Evolutionary conservation across 2,797 vertebrate genomes (phyloP).

Genomic region (Bovichtus variegatus): DNA sequence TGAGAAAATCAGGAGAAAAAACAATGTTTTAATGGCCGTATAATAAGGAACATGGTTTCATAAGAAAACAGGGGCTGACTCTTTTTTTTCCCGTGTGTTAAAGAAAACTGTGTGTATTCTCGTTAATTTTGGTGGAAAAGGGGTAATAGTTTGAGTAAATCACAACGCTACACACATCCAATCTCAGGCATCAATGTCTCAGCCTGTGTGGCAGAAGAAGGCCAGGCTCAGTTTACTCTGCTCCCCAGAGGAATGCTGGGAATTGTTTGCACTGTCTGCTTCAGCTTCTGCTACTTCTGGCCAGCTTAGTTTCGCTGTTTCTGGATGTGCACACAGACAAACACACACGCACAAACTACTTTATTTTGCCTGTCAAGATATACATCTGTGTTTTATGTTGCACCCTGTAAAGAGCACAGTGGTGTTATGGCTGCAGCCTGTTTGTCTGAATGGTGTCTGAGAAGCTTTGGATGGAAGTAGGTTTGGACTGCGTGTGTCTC

Average conservation of each 20-base stretch:
- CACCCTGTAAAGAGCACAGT: slow-evolving; percentile 11
- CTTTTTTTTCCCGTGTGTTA: too few species aligned
- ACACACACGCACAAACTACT: background rate
- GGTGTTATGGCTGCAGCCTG: slow-evolving; percentile 30
- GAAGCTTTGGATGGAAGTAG: background rate
- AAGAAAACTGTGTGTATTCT: too few species aligned
- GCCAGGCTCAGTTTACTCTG: slow-evolving; percentile 64
- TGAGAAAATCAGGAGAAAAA: background rate
- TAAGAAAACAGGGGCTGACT: too few species aligned
- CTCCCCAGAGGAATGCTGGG: slow-evolving; percentile 72
- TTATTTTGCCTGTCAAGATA: slow-evolving; percentile 22
- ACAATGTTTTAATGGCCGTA: background rate
- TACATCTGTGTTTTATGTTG: slow-evolving; percentile 39
- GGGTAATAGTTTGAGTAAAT: background rate
- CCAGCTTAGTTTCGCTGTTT: slow-evolving; percentile 36
- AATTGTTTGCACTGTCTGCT: slow-evolving; percentile 79
- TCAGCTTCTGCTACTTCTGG: slow-evolving; percentile 42
- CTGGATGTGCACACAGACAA: slow-evolving; percentile 36
- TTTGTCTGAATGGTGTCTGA: slow-evolving; percentile 46
- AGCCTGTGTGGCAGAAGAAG: slow-evolving; percentile 49
- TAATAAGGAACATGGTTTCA: background rate
- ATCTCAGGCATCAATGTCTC: slow-evolving; percentile 32
- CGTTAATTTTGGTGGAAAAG: too few species aligned
- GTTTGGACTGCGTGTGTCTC: background rate
- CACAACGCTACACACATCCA: background rate